phyloP scores from a whole-genome alignment of 2,888 invertebrate genomes.

The Nycteola revayana region DNA sequence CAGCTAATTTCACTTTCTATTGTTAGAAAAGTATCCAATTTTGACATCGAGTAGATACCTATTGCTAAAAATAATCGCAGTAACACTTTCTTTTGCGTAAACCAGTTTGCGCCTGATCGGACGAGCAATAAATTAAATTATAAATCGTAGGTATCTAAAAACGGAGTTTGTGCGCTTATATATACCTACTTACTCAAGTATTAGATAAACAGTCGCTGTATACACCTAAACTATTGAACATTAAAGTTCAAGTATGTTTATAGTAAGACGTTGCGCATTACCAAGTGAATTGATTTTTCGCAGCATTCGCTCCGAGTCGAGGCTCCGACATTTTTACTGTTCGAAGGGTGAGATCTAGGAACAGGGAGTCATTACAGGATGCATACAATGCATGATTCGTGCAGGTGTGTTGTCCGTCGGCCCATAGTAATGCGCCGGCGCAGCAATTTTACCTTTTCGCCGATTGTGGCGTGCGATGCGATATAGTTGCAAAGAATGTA shows the following conservation, averaged over 20 bases:
- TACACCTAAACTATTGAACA: no score
- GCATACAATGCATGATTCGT: slow-evolving; percentile 30
- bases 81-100: slow-evolving; percentile 30
- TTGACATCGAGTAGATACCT: no score
- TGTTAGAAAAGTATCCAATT: slow-evolving; percentile 23
- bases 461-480: slow-evolving; percentile 51
- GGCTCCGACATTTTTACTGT: slow-evolving; percentile 12
- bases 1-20: slow-evolving; percentile 56
- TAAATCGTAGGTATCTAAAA: no score
- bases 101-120: slow-evolving; percentile 20
- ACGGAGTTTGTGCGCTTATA: no score
- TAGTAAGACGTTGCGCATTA: neutral
- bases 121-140: slow-evolving; percentile 14
- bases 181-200: no score
- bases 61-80: slow-evolving; percentile 15
- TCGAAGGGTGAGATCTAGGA: slow-evolving; percentile 16
- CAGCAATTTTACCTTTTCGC: slow-evolving; percentile 58
- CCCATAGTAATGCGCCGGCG: slow-evolving; percentile 13
- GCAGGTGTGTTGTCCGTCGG: slow-evolving; percentile 21
- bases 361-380: slow-evolving; percentile 26
- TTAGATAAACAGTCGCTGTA: no score
- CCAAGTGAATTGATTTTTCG: slow-evolving; percentile 6
- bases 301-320: slow-evolving; percentile 2
- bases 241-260: no score
- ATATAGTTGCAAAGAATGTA: slow-evolving; percentile 40